Conservation (phyloP, 2,888 invertebrate genomes). For the Metallyticus violacea region DNA sequence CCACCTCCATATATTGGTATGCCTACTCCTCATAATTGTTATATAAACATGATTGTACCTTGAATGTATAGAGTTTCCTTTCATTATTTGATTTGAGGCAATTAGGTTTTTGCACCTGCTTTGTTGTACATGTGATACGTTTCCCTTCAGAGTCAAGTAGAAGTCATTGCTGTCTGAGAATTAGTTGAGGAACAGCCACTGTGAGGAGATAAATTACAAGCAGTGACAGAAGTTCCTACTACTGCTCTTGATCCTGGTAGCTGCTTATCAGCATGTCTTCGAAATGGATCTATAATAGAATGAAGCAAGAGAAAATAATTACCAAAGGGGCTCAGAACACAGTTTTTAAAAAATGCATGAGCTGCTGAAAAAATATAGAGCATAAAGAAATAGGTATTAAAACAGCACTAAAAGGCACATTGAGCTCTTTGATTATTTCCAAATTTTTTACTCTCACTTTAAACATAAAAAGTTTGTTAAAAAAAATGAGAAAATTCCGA, state of each 20-base stretch:
- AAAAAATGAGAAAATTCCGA: no score
- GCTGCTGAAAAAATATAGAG: no score
- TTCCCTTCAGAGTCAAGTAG: conserved; percentile 33
- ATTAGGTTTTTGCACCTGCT: background rate
- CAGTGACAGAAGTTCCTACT: background rate
- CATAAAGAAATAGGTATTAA: no score
- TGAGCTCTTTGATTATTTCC: no score
- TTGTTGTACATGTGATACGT: conserved; percentile 33
- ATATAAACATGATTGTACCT: background rate
- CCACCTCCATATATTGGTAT: background rate
- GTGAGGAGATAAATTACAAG: conserved; percentile 28
- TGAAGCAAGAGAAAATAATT: no score
- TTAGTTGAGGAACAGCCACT: conserved; percentile 47
- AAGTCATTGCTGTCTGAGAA: conserved; percentile 38
- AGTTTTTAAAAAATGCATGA: no score
- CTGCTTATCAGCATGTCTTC: conserved; percentile 28
- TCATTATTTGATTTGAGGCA: background rate
- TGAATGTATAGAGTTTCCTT: background rate
- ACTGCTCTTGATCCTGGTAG: background rate
- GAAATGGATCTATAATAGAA: conserved; percentile 34
- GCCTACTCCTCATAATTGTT: background rate
- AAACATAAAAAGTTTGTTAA: no score
- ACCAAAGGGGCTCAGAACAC: no score
- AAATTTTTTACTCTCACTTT: no score
- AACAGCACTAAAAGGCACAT: no score